Conservation (phyloP, 2,797 vertebrate species). For the Anguilla obscura region DNA sequence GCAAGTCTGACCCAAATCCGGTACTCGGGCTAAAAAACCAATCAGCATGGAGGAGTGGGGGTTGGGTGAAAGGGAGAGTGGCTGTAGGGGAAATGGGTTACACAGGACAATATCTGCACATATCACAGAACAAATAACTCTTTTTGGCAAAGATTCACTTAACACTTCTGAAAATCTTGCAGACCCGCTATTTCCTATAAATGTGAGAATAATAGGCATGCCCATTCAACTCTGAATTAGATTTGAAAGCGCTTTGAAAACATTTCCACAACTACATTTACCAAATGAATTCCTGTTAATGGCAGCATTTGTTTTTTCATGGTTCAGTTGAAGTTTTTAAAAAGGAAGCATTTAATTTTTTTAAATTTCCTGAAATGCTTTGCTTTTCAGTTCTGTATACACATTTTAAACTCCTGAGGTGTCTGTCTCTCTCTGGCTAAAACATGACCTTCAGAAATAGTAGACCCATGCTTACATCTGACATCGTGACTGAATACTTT, state of each 20-base stretch:
- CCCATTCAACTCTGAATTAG: background rate
- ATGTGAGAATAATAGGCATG: background rate
- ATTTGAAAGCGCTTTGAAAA: background rate
- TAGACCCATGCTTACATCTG: conserved; percentile 86
- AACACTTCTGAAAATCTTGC: background rate
- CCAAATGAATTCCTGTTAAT: background rate
- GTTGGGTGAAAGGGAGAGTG: background rate
- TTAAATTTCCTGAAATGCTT: conserved; percentile 76
- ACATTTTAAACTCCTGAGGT: conserved; percentile 61
- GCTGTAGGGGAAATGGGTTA: background rate
- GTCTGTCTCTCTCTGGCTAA: conserved; percentile 22
- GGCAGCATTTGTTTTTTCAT: background rate
- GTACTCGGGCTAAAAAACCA: background rate
- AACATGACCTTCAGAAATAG: conserved; percentile 48
- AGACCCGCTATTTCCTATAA: conserved; percentile 29
- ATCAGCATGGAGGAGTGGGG: background rate
- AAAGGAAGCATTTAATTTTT: conserved; percentile 77
- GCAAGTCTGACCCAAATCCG: background rate
- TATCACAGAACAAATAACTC: background rate
- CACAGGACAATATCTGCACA: background rate
- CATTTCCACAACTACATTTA: background rate
- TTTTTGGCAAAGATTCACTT: background rate
- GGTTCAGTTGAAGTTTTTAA: background rate
- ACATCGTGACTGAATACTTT: conserved; percentile 64
- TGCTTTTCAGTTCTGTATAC: conserved; percentile 74